These are phyloP conservation scores for Lycodopsis pacificus DNA, from an alignment of 2,797 vertebrate species.

Conservation along the genomic window DNA sequence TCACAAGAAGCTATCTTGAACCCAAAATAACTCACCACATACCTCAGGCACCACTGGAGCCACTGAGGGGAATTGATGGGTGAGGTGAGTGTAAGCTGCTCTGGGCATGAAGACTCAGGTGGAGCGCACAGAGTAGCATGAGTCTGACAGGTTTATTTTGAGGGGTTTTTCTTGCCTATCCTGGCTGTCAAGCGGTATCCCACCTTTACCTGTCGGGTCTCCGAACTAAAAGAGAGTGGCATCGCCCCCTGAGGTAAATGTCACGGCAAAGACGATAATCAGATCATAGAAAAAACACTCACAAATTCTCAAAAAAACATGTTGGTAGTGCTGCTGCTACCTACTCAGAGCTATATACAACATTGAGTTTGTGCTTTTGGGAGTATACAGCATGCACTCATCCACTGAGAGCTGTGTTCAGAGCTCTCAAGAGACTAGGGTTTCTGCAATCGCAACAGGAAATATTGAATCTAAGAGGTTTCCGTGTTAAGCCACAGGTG, in stretches of 20 bases:
- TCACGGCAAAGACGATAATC: slow-evolving; percentile 5
- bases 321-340: background rate
- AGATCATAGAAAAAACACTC: slow-evolving; percentile 12
- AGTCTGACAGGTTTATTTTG: slow-evolving; percentile 23
- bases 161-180: background rate
- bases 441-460: slow-evolving; percentile 23
- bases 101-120: slow-evolving; percentile 56
- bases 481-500: slow-evolving; percentile 41
- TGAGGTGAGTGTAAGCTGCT: slow-evolving; percentile 54
- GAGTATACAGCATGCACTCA: background rate
- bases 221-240: slow-evolving; percentile 43
- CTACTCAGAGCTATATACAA: background rate
- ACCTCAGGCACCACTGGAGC: slow-evolving; percentile 31
- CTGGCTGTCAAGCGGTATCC: slow-evolving; percentile 54
- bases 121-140: slow-evolving; percentile 26
- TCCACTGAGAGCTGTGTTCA: slow-evolving; percentile 4
- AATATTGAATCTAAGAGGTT: slow-evolving; percentile 25
- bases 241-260: slow-evolving; percentile 9
- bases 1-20: background rate
- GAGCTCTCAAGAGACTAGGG: background rate
- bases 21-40: slow-evolving; percentile 55
- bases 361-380: background rate
- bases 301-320: background rate
- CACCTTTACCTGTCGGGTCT: slow-evolving; percentile 46
- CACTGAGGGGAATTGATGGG: slow-evolving; percentile 46